Conservation (phyloP, 2,797 vertebrate genomes). For the Syndactyla subalaris region DNA sequence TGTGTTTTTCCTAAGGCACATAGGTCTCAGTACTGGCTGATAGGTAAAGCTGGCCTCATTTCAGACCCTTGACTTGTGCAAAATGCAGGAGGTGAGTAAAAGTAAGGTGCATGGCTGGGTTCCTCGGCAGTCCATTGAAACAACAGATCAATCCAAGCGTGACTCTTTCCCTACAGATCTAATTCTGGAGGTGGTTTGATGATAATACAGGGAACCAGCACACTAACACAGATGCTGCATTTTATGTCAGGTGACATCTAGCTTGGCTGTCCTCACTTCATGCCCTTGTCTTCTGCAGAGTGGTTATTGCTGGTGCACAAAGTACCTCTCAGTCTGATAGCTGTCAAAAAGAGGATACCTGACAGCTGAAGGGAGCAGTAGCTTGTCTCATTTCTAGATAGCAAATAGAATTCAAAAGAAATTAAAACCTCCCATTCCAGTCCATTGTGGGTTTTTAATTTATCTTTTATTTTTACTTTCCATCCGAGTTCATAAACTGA, state of each 20-base stretch:
- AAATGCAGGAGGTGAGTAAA: neutral
- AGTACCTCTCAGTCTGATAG: neutral
- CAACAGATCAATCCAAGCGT: neutral
- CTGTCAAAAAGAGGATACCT: neutral
- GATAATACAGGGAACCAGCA: neutral
- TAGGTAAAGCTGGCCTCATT: neutral
- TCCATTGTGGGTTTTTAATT: neutral
- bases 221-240: neutral
- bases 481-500: neutral
- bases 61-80: neutral
- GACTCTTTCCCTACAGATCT: neutral
- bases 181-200: neutral
- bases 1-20: neutral
- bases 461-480: neutral
- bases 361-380: neutral
- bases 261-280: neutral
- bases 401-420: neutral
- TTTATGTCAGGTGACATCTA: neutral
- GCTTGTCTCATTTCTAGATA: neutral
- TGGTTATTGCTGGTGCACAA: neutral
- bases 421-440: neutral
- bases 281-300: neutral
- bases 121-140: fast-evolving
- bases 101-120: neutral
- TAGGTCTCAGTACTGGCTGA: neutral